A percentile compares a stretch with the other conserved stretches of the same genome.
Evolutionary conservation across 2,113 vertebrate species (phyloP).

Genomic region (Synchiropus splendidus): DNA sequence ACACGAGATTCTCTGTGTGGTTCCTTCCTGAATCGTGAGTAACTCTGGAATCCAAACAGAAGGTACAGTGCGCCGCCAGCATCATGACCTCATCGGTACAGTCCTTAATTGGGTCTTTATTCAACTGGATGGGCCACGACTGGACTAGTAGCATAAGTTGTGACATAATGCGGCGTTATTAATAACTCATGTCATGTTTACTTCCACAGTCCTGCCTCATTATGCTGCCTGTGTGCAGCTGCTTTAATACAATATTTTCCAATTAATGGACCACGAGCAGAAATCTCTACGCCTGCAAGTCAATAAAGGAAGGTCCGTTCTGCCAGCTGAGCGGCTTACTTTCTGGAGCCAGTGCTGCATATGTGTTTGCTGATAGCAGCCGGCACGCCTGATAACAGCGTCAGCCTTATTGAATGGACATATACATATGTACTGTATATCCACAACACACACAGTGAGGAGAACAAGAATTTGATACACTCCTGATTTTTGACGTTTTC

Average conservation of each 20-base stretch:
- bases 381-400: not conserved
- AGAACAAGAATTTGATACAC: too few species aligned
- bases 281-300: conserved; percentile 13
- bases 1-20: conserved; percentile 6
- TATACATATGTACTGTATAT: too few species aligned
- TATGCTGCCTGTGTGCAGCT: conserved; percentile 17
- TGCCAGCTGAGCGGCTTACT: too few species aligned
- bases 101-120: conserved; percentile 30
- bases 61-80: conserved; percentile 20
- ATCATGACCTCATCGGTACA: conserved; percentile 23
- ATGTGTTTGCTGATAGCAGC: conserved; percentile 34
- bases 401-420: too few species aligned
- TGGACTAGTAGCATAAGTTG: conserved; percentile 1
- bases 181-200: conserved; percentile 22
- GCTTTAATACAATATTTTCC: conserved; percentile 13
- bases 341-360: too few species aligned
- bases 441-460: too few species aligned
- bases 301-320: conserved; percentile 10
- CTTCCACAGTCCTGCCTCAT: conserved; percentile 27
- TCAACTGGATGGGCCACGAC: too few species aligned
- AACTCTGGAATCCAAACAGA: conserved; percentile 23
- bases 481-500: too few species aligned
- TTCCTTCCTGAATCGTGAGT: conserved; percentile 22
- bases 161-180: conserved; percentile 19
- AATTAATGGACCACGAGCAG: conserved; percentile 23